A percentile compares a stretch with the other conserved stretches of the same genome.
Conservation (phyloP, 2,888 invertebrate genomes). For the Ornithoptera alexandrae region DNA sequence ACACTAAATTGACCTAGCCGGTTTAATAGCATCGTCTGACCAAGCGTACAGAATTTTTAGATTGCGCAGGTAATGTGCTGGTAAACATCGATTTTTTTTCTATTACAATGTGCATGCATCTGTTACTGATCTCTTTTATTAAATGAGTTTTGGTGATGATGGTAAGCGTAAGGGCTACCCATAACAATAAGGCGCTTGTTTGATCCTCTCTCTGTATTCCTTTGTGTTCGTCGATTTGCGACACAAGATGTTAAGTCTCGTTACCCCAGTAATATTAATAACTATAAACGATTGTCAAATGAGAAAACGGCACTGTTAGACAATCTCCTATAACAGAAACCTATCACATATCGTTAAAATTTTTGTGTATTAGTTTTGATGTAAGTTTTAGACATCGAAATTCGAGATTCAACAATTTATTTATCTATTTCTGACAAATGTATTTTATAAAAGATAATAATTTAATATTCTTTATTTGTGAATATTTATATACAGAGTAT, state of each 20-base stretch:
- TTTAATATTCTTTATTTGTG: neutral
- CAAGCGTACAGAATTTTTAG: constrained; percentile 17
- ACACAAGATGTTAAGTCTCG: too few relatives aligned
- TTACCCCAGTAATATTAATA: too few relatives aligned
- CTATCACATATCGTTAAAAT: too few relatives aligned
- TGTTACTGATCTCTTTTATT: neutral
- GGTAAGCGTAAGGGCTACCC: neutral
- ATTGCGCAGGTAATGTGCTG: neutral
- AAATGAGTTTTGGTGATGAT: neutral
- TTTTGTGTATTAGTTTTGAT: too few relatives aligned
- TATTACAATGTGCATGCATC: neutral
- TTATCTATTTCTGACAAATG: neutral
- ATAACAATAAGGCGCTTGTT: too few relatives aligned
- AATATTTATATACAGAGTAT: neutral
- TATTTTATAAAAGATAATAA: neutral
- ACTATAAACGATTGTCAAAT: too few relatives aligned
- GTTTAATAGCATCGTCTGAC: constrained; percentile 22
- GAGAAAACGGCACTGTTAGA: too few relatives aligned
- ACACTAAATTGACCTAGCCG: constrained; percentile 28
- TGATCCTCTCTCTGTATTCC: too few relatives aligned
- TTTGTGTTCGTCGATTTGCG: too few relatives aligned
- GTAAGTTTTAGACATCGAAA: too few relatives aligned
- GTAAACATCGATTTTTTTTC: neutral
- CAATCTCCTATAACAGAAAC: too few relatives aligned
- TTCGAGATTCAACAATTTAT: too few relatives aligned